phyloP scores from a whole-genome alignment of 2,888 invertebrate genomes.

The Dasypogon diadema region DNA sequence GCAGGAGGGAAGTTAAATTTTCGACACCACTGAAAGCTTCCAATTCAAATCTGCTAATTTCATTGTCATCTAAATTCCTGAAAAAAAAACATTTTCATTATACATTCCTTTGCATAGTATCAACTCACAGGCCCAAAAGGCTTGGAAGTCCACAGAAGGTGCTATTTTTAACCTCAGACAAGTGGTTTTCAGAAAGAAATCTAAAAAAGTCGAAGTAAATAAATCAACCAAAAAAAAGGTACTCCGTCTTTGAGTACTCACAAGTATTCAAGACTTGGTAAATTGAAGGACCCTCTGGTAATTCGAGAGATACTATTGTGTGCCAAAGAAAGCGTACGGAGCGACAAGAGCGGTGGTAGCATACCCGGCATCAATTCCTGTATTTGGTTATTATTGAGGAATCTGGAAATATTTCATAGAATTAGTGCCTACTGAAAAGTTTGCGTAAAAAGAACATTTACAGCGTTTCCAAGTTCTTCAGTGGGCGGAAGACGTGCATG shows the following conservation, averaged over 20 bases:
- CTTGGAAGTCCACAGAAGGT: slow-evolving; percentile 69
- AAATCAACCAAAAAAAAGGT: neutral
- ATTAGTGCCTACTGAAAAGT: neutral
- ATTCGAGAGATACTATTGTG: slow-evolving; percentile 67
- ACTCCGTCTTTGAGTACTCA: slow-evolving; percentile 63
- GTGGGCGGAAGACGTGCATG: slow-evolving; percentile 64
- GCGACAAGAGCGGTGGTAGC: slow-evolving; percentile 65
- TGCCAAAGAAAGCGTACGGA: slow-evolving; percentile 69
- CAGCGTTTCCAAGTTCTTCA: slow-evolving; percentile 68
- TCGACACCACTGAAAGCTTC: slow-evolving; percentile 68
- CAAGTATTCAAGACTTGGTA: slow-evolving; percentile 68
- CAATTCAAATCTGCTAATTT: slow-evolving; percentile 66
- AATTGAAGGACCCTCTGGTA: slow-evolving; percentile 63
- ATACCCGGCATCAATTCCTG: slow-evolving; percentile 62
- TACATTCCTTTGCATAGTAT: neutral
- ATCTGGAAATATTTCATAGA: slow-evolving; percentile 57
- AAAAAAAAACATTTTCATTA: neutral
- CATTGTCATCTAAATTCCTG: slow-evolving; percentile 70
- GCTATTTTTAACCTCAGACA: slow-evolving; percentile 66
- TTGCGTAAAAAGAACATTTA: slow-evolving; percentile 60
- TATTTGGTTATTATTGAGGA: slow-evolving; percentile 69
- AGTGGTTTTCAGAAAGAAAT: slow-evolving; percentile 70
- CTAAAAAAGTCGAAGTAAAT: slow-evolving; percentile 61
- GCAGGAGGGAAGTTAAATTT: slow-evolving; percentile 69
- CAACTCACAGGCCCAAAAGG: slow-evolving; percentile 66